These are phyloP conservation scores for Bombus balteatus DNA, from an alignment of 1,140 invertebrate species.

Conservation along the genomic window DNA sequence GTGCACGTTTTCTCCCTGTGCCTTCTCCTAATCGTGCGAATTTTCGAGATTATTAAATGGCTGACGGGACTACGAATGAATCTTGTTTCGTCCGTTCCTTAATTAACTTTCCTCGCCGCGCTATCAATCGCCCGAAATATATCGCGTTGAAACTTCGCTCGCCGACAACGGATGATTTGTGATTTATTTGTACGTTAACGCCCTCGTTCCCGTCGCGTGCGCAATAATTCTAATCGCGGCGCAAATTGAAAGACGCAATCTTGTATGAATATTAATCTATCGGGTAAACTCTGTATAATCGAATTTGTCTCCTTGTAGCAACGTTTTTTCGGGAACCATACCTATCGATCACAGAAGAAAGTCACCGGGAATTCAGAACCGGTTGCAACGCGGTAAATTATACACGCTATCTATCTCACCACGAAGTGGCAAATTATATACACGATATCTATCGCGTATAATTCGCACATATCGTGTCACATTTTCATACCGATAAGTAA, in stretches of 20 bases:
- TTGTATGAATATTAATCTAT: neutral
- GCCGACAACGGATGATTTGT: neutral
- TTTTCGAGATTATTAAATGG: conserved; percentile 70
- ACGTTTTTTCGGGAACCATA: too few species aligned
- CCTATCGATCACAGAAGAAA: conserved; percentile 1
- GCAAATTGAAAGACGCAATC: neutral
- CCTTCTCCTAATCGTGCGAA: conserved; percentile 56
- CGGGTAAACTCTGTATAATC: neutral
- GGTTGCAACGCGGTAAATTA: conserved; percentile 48
- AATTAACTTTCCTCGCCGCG: conserved; percentile 62
- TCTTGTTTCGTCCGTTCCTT: conserved; percentile 52
- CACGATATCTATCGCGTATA: neutral
- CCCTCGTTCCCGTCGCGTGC: too few species aligned
- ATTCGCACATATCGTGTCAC: neutral
- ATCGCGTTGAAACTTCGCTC: too few species aligned
- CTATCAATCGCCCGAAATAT: conserved; percentile 39
- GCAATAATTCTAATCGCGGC: neutral
- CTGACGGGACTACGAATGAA: conserved; percentile 58
- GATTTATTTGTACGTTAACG: neutral
- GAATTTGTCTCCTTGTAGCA: neutral
- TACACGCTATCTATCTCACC: conserved; percentile 3
- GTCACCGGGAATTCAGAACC: conserved; percentile 41
- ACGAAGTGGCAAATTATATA: conserved; percentile 38
- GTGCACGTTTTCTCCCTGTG: neutral
- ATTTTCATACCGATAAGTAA: neutral